Evolutionary conservation across 2,797 vertebrate genomes (phyloP).

Genomic region (Phalloptychus januarius): DNA sequence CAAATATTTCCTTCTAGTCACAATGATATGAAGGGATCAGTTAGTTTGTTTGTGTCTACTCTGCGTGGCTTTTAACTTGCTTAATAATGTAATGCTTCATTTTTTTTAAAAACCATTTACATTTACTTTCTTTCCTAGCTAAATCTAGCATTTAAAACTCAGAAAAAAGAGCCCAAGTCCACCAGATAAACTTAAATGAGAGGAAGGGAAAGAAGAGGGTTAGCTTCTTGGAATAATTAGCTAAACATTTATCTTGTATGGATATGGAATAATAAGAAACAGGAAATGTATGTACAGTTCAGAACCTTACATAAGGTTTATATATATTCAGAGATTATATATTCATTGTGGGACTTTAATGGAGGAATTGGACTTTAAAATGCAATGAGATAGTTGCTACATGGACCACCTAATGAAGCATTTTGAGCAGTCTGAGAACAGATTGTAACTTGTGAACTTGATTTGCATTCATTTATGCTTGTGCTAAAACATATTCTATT

Average conservation of each 20-base stretch:
- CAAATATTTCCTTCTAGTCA: not conserved
- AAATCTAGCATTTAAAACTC: not conserved
- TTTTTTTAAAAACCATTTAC: not conserved
- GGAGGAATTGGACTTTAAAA: not conserved
- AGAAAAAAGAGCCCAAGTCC: too few relatives aligned
- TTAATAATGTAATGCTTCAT: not conserved
- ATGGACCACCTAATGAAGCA: not conserved
- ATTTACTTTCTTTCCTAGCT: not conserved
- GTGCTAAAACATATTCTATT: not conserved
- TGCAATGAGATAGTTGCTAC: not conserved
- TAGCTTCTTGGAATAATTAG: not conserved
- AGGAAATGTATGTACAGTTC: not conserved
- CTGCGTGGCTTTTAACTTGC: not conserved
- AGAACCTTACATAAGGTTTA: not conserved
- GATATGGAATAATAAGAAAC: not conserved
- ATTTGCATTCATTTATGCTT: not conserved
- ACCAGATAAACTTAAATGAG: not conserved
- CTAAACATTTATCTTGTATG: not conserved
- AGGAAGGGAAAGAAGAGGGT: not conserved
- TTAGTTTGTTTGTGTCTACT: not conserved
- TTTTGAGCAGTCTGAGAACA: not conserved
- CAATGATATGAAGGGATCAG: conserved; percentile 9
- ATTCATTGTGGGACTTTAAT: not conserved
- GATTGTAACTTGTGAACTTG: not conserved
- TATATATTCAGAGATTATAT: too few relatives aligned